These are phyloP conservation scores for Malacoctenus gilli DNA, from an alignment of 2,797 vertebrate genomes.

Conservation along the genomic window DNA sequence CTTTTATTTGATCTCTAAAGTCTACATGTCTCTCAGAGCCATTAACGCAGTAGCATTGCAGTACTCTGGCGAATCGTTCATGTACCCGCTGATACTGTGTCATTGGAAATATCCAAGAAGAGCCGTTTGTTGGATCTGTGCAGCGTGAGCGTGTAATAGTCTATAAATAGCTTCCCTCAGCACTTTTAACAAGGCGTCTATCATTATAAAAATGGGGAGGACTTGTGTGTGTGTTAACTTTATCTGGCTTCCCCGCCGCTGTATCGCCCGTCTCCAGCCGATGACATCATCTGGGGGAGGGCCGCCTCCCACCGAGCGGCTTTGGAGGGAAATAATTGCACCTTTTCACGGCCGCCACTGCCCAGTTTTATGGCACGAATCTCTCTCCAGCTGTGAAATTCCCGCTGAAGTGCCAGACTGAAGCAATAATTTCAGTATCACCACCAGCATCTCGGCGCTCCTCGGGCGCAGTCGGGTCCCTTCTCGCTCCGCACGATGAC, in stretches of 20 bases:
- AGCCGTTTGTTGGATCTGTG: too few species aligned
- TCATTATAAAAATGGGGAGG: not conserved
- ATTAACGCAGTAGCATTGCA: too few species aligned
- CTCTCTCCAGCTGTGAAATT: constrained; percentile 16
- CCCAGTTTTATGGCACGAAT: constrained; percentile 13
- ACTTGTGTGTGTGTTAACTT: not conserved
- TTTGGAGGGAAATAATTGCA: constrained; percentile 10
- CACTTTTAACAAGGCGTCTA: not conserved
- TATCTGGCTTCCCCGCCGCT: not conserved
- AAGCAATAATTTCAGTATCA: constrained; percentile 2
- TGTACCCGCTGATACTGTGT: too few species aligned
- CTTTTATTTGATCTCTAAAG: too few species aligned
- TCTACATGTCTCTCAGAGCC: too few species aligned
- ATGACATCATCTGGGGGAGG: not conserved
- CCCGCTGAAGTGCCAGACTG: constrained; percentile 1
- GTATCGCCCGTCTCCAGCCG: not conserved
- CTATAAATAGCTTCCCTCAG: not conserved
- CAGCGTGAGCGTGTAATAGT: too few species aligned
- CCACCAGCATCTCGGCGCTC: not conserved
- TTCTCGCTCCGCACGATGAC: not conserved
- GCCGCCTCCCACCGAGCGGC: not conserved
- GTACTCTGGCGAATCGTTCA: too few species aligned
- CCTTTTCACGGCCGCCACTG: not conserved
- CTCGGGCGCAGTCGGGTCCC: not conserved
- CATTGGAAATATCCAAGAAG: too few species aligned